phyloP scores from a whole-genome alignment of 2,113 vertebrate genomes.

The Raja brachyura region DNA sequence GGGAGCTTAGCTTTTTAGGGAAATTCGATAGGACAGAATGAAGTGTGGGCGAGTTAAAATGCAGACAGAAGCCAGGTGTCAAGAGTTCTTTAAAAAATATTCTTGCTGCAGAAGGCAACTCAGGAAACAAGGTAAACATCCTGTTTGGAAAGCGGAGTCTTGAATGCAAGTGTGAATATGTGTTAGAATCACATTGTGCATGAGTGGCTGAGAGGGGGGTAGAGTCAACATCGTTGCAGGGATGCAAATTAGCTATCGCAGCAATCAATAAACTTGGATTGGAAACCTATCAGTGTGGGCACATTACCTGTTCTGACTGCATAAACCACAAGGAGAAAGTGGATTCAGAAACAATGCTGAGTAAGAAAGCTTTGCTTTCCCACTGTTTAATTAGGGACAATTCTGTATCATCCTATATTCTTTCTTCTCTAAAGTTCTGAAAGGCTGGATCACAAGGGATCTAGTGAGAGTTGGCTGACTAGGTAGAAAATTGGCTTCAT shows the following conservation, averaged over 20 bases:
- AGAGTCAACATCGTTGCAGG: background rate
- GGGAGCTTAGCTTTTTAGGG: background rate
- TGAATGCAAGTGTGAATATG: background rate
- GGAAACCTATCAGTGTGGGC: background rate
- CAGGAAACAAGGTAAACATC: background rate
- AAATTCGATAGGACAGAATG: background rate
- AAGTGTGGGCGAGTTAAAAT: background rate
- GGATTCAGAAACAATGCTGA: background rate
- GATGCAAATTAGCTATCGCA: background rate
- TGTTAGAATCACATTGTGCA: background rate
- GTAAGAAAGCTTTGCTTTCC: background rate
- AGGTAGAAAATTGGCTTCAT: too few species aligned
- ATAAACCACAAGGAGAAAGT: background rate
- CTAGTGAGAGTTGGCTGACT: too few species aligned
- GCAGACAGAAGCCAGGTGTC: background rate
- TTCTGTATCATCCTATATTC: background rate
- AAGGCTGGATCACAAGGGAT: too few species aligned
- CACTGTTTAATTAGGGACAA: background rate
- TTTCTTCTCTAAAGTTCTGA: too few species aligned
- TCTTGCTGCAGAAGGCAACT: background rate
- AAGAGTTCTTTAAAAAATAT: background rate
- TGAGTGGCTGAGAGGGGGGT: background rate
- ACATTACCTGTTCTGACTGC: background rate
- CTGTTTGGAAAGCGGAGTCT: background rate
- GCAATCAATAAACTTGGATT: background rate